A percentile compares a stretch with the other conserved stretches of the same genome.
phyloP scores from a whole-genome alignment of 1,140 invertebrate genomes.

The Globodera ellingtonae region DNA sequence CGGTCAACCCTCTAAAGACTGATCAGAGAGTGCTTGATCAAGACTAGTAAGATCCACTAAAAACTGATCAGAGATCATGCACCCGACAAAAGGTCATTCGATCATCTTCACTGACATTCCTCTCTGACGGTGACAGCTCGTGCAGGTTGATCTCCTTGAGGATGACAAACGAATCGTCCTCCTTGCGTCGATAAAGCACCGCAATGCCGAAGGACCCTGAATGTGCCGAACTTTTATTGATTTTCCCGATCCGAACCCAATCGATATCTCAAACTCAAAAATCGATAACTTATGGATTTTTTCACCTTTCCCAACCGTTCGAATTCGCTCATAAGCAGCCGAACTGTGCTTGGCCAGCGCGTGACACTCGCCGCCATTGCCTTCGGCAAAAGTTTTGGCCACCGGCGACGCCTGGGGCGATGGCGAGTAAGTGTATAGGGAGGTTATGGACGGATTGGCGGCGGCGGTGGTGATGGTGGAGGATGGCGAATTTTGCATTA shows the following conservation, averaged over 20 bases:
- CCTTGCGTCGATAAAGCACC: slow-evolving; percentile 73
- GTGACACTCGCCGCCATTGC: neutral
- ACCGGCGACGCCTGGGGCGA: slow-evolving; percentile 17
- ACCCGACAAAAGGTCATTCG: no score
- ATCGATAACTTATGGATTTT: neutral
- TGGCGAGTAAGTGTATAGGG: neutral
- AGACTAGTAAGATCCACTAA: neutral
- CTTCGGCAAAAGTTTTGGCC: slow-evolving; percentile 13
- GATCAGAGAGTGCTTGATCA: no score
- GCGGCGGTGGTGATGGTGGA: neutral
- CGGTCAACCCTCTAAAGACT: no score
- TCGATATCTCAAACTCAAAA: neutral
- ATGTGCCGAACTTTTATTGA: neutral
- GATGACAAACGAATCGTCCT: slow-evolving; percentile 74
- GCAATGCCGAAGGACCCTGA: slow-evolving; percentile 77
- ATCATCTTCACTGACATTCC: slow-evolving; percentile 66
- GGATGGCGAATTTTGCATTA: neutral
- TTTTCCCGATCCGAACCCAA: neutral
- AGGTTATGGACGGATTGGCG: neutral
- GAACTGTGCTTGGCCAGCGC: slow-evolving; percentile 22
- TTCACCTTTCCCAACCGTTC: slow-evolving; percentile 42
- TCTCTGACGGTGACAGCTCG: slow-evolving; percentile 74
- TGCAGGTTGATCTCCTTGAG: slow-evolving; percentile 78
- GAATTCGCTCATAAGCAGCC: slow-evolving; percentile 44
- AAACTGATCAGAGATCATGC: slow-evolving; percentile 1